Evolutionary conservation across 2,797 vertebrate species (phyloP).

Genomic region (Lutra lutra): DNA sequence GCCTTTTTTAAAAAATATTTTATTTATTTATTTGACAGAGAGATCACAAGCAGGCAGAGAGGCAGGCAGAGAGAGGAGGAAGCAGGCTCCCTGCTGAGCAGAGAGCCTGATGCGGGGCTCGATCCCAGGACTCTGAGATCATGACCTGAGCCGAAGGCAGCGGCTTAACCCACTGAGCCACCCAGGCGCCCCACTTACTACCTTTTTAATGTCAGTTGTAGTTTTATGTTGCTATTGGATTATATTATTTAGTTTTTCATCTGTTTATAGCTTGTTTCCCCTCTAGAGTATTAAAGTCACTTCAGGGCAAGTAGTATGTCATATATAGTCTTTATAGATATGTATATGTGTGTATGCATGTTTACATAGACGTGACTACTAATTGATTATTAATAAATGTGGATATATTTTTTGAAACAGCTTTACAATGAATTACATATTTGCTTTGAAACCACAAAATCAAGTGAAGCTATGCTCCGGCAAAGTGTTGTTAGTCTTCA

Average conservation of each 20-base stretch:
- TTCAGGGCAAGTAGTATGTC: not conserved
- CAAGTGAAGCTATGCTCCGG: constrained; percentile 90
- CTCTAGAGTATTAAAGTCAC: constrained; percentile 28
- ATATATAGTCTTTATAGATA: not conserved
- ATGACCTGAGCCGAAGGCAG: no score
- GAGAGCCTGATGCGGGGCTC: no score
- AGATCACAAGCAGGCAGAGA: no score
- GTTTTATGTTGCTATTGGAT: constrained; percentile 21
- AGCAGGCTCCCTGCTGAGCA: no score
- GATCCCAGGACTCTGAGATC: no score
- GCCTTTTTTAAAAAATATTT: no score
- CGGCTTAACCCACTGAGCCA: no score
- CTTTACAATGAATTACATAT: constrained; percentile 93
- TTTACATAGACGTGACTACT: not conserved
- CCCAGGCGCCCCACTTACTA: no score
- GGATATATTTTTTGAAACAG: constrained; percentile 84
- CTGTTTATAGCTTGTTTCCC: constrained; percentile 9
- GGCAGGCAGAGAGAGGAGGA: no score
- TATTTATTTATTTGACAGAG: no score
- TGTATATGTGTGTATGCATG: not conserved
- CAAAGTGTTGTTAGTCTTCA: constrained; percentile 89
- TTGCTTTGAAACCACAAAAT: constrained; percentile 92
- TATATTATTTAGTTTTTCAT: not conserved
- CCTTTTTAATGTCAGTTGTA: not conserved
- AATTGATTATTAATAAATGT: constrained; percentile 56